Conservation (phyloP, 1,140 invertebrate species). For the Meloidogyne chitwoodi region DNA sequence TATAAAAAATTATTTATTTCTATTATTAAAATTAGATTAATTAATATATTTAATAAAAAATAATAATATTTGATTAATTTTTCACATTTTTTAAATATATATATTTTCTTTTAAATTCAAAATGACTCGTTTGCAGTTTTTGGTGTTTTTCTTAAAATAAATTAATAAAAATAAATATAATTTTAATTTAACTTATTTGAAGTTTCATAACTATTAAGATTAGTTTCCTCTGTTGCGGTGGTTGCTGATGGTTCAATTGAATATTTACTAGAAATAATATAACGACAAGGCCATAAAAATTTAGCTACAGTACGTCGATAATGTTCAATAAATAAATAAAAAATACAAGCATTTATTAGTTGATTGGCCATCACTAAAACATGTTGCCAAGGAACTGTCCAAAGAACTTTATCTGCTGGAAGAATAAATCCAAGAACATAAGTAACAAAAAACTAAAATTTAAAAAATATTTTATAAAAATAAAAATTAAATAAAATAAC, state of each 20-base stretch:
- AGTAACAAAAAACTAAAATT: neutral
- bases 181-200: neutral
- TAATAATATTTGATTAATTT: too few relatives aligned
- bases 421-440: neutral
- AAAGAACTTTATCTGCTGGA: neutral
- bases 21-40: too few relatives aligned
- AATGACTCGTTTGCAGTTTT: neutral
- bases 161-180: neutral
- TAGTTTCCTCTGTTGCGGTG: neutral
- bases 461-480: neutral
- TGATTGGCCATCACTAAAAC: neutral
- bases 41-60: too few relatives aligned
- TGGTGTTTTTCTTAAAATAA: neutral
- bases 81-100: too few relatives aligned
- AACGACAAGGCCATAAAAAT: neutral
- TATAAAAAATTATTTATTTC: too few relatives aligned
- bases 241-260: too few relatives aligned
- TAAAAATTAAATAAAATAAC: neutral
- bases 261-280: neutral
- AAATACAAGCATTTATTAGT: neutral
- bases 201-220: neutral
- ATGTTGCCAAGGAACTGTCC: neutral
- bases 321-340: neutral
- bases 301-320: neutral
- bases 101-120: neutral